phyloP scores from a whole-genome alignment of 2,113 vertebrate genomes.

The Emydocephalus ijimae region DNA sequence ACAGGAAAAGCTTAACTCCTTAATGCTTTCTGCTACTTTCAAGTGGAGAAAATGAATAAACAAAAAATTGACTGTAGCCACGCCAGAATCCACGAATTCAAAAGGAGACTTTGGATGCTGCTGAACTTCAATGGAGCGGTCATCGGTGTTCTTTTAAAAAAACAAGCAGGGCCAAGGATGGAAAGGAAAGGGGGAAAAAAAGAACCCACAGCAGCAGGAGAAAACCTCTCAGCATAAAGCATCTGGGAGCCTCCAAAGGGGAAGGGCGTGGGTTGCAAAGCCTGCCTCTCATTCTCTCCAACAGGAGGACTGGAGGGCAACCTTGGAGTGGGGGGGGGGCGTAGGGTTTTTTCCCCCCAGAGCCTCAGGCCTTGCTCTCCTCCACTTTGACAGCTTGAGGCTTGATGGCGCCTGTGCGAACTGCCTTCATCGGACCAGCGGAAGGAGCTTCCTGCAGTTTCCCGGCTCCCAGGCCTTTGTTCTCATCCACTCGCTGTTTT shows the following conservation, averaged over 20 bases:
- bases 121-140: neutral
- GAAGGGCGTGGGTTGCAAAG: constrained; percentile 38
- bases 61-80: constrained; percentile 44
- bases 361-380: constrained; percentile 84
- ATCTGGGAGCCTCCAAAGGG: constrained; percentile 32
- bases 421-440: constrained; percentile 78
- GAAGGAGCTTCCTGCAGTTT: constrained; percentile 83
- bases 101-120: neutral
- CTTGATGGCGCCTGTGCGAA: constrained; percentile 90
- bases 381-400: constrained; percentile 88
- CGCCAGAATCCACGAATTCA: constrained; percentile 40
- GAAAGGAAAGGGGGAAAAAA: neutral
- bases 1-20: constrained; percentile 22
- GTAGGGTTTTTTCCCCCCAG: rapidly evolving
- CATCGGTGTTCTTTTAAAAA: constrained; percentile 38
- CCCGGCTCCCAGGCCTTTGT: constrained; percentile 78
- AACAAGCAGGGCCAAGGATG: constrained; percentile 70
- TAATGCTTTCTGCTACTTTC: constrained; percentile 7
- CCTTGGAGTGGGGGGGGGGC: neutral
- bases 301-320: constrained; percentile 25
- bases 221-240: constrained; percentile 15
- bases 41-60: neutral
- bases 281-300: constrained; percentile 21
- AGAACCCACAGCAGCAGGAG: constrained; percentile 44
- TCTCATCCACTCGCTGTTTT: constrained; percentile 85